phyloP scores from a whole-genome alignment of 2,797 vertebrate species.

The Hemibagrus guttatus region DNA sequence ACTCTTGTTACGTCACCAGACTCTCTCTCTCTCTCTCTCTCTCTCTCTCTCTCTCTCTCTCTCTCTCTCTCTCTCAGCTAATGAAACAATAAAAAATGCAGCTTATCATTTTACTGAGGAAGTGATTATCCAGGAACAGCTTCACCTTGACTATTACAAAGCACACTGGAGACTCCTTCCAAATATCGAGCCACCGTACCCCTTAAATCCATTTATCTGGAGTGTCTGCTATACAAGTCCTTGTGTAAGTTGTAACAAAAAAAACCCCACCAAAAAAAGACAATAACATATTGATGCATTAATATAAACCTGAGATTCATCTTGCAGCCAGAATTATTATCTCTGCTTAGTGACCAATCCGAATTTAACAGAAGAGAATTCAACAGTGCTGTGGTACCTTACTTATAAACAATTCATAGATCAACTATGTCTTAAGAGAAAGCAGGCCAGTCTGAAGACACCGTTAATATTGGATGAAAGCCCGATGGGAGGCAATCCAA shows the following conservation, averaged over 20 bases:
- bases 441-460: not conserved
- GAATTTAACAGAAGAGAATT: not conserved
- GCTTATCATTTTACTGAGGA: not conserved
- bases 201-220: not conserved
- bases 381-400: not conserved
- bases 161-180: not conserved
- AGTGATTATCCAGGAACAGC: not conserved
- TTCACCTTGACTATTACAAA: not conserved
- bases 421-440: not conserved
- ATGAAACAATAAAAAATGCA: not conserved
- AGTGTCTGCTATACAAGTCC: not conserved
- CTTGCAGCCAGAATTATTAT: not conserved
- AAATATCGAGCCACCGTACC: not conserved
- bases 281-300: not conserved
- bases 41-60: not conserved
- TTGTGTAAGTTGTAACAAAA: not conserved
- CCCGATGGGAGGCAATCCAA: conserved; percentile 29
- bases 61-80: not conserved
- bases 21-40: not conserved
- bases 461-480: conserved; percentile 22
- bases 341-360: not conserved
- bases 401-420: not conserved
- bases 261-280: no score
- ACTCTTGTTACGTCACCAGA: not conserved
- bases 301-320: not conserved